Evolutionary conservation across 2,888 invertebrate species (phyloP).

Genomic region (Auanema sp.): DNA sequence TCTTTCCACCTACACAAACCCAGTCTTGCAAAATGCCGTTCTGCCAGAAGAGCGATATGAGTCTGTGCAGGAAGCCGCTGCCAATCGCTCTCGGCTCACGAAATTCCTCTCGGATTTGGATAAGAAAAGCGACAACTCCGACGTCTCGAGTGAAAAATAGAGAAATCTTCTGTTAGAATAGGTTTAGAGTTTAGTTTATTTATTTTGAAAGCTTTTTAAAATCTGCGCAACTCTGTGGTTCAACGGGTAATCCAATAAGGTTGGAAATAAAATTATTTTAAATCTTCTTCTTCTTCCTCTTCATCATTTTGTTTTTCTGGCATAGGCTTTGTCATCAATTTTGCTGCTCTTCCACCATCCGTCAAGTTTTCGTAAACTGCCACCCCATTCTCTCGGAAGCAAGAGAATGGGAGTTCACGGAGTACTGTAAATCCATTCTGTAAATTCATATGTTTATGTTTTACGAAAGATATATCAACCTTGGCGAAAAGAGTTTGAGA

Average conservation of each 20-base stretch:
- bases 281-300: slow-evolving; percentile 22
- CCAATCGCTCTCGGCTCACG: slow-evolving; percentile 23
- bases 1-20: slow-evolving; percentile 39
- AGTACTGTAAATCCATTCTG: slow-evolving; percentile 31
- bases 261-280: slow-evolving; percentile 13
- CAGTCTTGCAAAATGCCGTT: slow-evolving; percentile 45
- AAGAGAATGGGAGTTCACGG: slow-evolving; percentile 40
- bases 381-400: slow-evolving; percentile 34
- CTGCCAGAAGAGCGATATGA: slow-evolving; percentile 36
- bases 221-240: background rate
- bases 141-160: background rate
- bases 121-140: background rate
- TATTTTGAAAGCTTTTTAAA: background rate
- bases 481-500: slow-evolving; percentile 37
- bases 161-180: background rate
- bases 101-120: slow-evolving; percentile 34
- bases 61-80: slow-evolving; percentile 35
- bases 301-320: background rate
- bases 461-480: slow-evolving; percentile 9
- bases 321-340: slow-evolving; percentile 32
- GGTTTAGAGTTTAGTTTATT: too few species aligned
- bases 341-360: slow-evolving; percentile 38
- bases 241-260: background rate
- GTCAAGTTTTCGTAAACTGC: slow-evolving; percentile 31
- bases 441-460: too few species aligned